Evolutionary conservation across 2,113 vertebrate species (phyloP), one percentile per base, ranked within the genome.

Genomic region (Menidia beryllina): DNA sequence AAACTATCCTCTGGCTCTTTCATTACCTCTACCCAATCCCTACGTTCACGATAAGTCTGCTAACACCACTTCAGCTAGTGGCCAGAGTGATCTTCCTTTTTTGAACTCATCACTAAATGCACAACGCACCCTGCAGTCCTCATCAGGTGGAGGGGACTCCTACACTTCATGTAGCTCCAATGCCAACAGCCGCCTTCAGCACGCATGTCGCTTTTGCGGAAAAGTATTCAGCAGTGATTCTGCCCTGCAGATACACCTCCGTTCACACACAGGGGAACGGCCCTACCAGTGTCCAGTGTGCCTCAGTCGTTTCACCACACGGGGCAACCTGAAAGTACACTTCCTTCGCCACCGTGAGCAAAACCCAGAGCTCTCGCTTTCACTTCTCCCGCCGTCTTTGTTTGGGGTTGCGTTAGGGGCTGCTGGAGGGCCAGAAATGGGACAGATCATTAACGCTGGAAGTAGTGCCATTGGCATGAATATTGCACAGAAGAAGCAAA

Each of bases 201-300:
- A 97, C 77, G 93, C 92, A 15, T 97, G 96, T 41, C 94, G 95
- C 3, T 97, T 96, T 76, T 98, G 96, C 47, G 95, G 95, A 15
- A 98, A 98, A 83, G 91, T 93, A 5, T 96, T 98, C 38, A 96
- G 95, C 63, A 96, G 96, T 67, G 96, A 98, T 71, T 97, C 96
- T 13, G 94, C 95, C 24, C 89, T 97, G 48, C 96, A 97, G 83
- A 97, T 98, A 89, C 96, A 98, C 72, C 89, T 98, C 39, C 93
- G 96, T 23, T 98, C 96, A 9, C 96, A 98, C 81, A 98, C 96
- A 0, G 96, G 96, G 0, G 96, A 98, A 75, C 91, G 96, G 17
- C 96, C 96, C 21, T 97, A 96, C 81, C 96, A 97, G 70, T 98
- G 96, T 82, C 95, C 95, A 4, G 95, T 98, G 26, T 98, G 96